These are phyloP conservation scores for Trichomalopsis sarcophagae DNA, from an alignment of 1,140 invertebrate genomes.

Conservation along the genomic window DNA sequence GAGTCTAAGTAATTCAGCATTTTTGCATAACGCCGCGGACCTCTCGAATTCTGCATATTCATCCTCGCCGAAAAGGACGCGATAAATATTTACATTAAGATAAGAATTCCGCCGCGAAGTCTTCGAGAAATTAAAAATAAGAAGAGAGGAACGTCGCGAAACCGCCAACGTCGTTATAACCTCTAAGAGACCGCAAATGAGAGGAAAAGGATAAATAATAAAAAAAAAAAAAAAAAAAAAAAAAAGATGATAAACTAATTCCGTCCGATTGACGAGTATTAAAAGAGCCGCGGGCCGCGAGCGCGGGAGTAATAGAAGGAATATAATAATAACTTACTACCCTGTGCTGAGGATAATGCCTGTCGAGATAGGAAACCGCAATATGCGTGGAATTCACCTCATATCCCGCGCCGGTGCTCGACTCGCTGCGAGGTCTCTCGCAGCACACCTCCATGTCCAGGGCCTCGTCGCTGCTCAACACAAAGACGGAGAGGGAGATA, in stretches of 20 bases:
- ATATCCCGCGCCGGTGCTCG: constrained; percentile 79
- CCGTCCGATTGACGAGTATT: constrained; percentile 36
- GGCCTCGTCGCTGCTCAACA: constrained; percentile 77
- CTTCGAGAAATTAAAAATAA: not conserved
- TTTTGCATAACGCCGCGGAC: not conserved
- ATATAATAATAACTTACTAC: constrained; percentile 62
- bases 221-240: not conserved
- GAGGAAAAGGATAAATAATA: not conserved
- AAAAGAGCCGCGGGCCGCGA: not conserved
- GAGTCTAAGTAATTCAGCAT: not conserved
- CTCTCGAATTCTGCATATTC: not conserved
- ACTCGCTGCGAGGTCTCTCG: constrained; percentile 83
- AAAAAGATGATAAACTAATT: constrained; percentile 5
- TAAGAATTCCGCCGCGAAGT: not conserved
- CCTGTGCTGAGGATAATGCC: constrained; percentile 71
- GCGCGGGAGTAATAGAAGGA: constrained; percentile 33
- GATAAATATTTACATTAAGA: not conserved
- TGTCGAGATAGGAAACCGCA: constrained; percentile 74
- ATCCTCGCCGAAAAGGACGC: not conserved
- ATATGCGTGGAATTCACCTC: constrained; percentile 84
- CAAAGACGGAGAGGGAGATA: constrained; percentile 26
- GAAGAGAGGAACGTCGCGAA: not conserved
- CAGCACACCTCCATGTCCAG: constrained; percentile 81
- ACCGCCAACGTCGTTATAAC: not conserved
- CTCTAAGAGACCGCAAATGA: not conserved